These are phyloP conservation scores for Acholoe squamosa DNA, from an alignment of 2,888 invertebrate species.

Conservation along the genomic window DNA sequence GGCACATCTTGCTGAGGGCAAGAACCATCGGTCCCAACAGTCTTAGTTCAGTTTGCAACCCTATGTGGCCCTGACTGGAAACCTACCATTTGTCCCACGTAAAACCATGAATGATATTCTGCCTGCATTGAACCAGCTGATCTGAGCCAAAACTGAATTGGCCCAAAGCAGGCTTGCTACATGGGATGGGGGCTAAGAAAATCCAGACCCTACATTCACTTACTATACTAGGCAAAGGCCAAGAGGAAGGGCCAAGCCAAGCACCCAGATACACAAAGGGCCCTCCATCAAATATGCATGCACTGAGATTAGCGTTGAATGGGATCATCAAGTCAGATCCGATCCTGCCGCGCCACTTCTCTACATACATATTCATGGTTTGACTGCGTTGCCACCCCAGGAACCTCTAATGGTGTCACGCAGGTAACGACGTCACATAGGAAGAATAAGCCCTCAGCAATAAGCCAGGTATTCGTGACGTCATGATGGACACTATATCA, in stretches of 20 bases:
- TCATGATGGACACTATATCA: background rate
- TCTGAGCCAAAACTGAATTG: too few species aligned
- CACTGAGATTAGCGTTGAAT: conserved; percentile 28
- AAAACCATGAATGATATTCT: too few species aligned
- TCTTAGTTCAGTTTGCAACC: too few species aligned
- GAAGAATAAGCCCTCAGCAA: background rate
- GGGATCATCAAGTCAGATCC: conserved; percentile 38
- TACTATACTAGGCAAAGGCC: background rate
- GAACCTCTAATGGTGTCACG: background rate
- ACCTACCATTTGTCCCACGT: too few species aligned
- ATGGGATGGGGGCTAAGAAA: too few species aligned
- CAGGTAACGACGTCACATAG: background rate
- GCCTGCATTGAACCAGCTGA: too few species aligned
- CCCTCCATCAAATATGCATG: conserved; percentile 17
- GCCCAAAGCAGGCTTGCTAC: too few species aligned
- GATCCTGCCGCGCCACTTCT: background rate
- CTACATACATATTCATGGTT: background rate
- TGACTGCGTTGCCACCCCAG: background rate
- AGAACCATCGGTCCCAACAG: too few species aligned
- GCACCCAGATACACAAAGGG: background rate
- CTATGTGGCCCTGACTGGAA: too few species aligned
- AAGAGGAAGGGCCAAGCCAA: background rate
- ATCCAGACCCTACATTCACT: too few species aligned
- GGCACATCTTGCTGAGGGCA: too few species aligned
- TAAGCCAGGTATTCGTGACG: background rate